These are phyloP conservation scores for Zosterops borbonicus DNA, from an alignment of 2,113 vertebrate genomes.

Conservation along the genomic window DNA sequence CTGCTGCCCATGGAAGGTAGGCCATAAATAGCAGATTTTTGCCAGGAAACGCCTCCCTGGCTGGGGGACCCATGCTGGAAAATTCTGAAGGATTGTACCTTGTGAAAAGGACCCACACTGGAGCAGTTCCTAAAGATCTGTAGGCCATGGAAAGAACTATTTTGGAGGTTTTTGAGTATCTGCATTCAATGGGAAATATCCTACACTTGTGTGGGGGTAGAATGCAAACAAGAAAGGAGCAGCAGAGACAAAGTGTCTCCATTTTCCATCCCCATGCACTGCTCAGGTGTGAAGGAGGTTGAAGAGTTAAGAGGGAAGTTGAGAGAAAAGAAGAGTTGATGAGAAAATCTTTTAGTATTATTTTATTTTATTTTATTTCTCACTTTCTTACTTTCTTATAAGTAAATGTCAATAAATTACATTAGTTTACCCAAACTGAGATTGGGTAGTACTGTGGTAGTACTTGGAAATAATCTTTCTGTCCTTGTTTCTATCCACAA, in stretches of 20 bases:
- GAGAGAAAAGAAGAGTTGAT: background rate
- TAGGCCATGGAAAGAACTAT: background rate
- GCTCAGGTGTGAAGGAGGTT: background rate
- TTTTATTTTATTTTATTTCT: background rate
- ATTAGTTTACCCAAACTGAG: background rate
- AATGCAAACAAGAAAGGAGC: background rate
- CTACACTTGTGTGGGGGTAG: background rate
- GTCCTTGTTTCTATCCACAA: background rate
- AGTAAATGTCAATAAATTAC: background rate
- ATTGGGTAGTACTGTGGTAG: background rate
- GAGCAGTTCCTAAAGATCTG: background rate
- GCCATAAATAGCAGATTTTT: background rate
- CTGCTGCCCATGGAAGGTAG: background rate
- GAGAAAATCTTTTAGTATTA: background rate
- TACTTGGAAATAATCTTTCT: background rate
- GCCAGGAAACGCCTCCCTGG: accelerated
- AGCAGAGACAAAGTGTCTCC: background rate
- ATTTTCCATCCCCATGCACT: background rate
- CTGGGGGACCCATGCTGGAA: background rate
- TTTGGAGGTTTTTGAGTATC: background rate
- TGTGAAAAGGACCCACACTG: background rate
- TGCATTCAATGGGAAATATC: background rate
- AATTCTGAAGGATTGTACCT: background rate
- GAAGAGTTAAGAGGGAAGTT: background rate
- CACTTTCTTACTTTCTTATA: background rate